These are phyloP conservation scores for Epizoanthus ramosus DNA, from an alignment of 92 coral and sea anemone genomes.

Conservation along the genomic window DNA sequence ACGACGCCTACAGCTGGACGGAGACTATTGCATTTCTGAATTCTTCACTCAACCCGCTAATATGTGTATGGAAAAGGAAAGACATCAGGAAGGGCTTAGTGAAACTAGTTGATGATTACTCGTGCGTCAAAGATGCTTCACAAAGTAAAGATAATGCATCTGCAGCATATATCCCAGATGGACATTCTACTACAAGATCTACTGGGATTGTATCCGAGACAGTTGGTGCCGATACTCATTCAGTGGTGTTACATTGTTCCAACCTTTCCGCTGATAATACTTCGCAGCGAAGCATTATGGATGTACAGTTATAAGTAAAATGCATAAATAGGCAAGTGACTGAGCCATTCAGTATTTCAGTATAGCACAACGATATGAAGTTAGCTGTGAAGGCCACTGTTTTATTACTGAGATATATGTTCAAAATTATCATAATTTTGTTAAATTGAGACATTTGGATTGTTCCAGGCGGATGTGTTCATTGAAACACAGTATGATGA, in stretches of 20 bases:
- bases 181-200: not conserved
- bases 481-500: too few species aligned
- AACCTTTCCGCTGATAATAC: not conserved
- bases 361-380: too few species aligned
- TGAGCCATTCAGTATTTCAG: too few species aligned
- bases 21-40: slow-evolving; percentile 78
- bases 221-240: slow-evolving; percentile 25
- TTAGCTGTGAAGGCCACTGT: too few species aligned
- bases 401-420: too few species aligned
- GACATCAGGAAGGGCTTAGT: slow-evolving; percentile 62
- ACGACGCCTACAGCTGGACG: slow-evolving; percentile 73
- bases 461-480: too few species aligned
- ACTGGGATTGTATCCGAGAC: slow-evolving; percentile 28
- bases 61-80: slow-evolving; percentile 74
- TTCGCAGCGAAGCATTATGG: not conserved
- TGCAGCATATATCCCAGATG: not conserved
- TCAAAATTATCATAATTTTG: too few species aligned
- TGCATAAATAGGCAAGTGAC: too few species aligned
- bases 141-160: slow-evolving; percentile 20
- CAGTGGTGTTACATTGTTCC: not conserved
- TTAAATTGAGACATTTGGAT: too few species aligned
- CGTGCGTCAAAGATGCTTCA: slow-evolving; percentile 1
- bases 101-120: slow-evolving; percentile 39
- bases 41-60: slow-evolving; percentile 76
- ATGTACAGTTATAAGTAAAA: slow-evolving; percentile 23